Evolutionary conservation across 1,140 invertebrate species (phyloP).

Genomic region (Papilio aristodemus): DNA sequence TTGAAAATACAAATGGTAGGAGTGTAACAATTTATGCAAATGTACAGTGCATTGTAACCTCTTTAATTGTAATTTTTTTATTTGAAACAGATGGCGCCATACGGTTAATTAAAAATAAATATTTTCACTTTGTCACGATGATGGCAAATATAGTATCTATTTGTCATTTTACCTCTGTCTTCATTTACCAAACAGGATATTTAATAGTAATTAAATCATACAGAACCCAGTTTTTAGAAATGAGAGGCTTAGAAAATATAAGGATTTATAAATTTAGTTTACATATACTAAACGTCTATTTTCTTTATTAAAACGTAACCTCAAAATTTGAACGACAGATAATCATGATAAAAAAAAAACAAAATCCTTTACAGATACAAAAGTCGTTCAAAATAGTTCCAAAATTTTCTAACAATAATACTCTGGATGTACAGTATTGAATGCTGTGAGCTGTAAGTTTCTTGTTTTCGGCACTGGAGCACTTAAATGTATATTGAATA

Average conservation of each 20-base stretch:
- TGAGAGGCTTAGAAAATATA: no score
- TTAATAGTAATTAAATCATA: no score
- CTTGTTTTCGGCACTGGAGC: neutral
- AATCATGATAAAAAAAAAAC: neutral
- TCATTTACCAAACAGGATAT: no score
- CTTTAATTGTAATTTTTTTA: constrained; percentile 2
- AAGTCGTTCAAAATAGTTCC: neutral
- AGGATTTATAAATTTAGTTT: no score
- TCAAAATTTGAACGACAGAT: neutral
- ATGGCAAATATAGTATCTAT: no score
- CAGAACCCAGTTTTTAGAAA: no score
- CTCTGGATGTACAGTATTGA: neutral
- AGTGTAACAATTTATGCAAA: constrained; percentile 23
- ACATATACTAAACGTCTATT: no score
- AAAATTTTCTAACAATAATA: neutral
- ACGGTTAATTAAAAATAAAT: no score
- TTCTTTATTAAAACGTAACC: no score
- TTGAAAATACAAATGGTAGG: constrained; percentile 29
- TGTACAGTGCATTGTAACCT: constrained; percentile 5
- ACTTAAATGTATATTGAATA: neutral
- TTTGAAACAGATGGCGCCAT: neutral
- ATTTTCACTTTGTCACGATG: no score
- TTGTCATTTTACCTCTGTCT: no score
- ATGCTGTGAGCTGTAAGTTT: neutral
- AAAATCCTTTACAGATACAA: neutral